These are phyloP conservation scores for Muscicapa striata DNA, from an alignment of 2,797 vertebrate genomes.

Conservation along the genomic window DNA sequence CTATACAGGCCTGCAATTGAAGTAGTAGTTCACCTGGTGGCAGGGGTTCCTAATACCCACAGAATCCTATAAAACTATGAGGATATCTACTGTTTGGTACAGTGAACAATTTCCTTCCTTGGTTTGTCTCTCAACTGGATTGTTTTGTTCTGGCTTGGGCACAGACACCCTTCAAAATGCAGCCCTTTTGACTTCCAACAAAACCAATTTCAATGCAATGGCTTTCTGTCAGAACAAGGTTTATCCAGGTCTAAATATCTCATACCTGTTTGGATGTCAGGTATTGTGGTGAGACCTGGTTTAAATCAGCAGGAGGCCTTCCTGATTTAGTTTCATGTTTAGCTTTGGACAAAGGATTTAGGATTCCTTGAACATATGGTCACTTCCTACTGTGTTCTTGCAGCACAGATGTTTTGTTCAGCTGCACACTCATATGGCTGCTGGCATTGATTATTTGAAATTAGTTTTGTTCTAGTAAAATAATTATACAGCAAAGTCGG, in stretches of 20 bases:
- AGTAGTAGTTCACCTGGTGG: neutral
- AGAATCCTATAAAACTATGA: neutral
- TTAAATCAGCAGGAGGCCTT: neutral
- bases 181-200: neutral
- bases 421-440: neutral
- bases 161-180: neutral
- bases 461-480: neutral
- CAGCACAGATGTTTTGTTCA: constrained; percentile 32
- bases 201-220: neutral
- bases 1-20: neutral
- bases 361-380: neutral
- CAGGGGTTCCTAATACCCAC: neutral
- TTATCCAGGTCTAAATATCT: neutral
- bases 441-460: neutral
- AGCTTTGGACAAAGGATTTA: constrained; percentile 2
- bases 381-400: constrained; percentile 4
- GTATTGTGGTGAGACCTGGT: neutral
- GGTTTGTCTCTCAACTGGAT: neutral
- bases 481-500: neutral
- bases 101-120: neutral
- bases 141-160: neutral
- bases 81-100: neutral
- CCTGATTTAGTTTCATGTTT: neutral
- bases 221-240: neutral
- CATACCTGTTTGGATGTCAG: neutral